A percentile compares a stretch with the other conserved stretches of the same genome.
These are phyloP conservation scores for Proctacanthus coquilletti DNA, from an alignment of 1,140 invertebrate species.

Conservation along the genomic window DNA sequence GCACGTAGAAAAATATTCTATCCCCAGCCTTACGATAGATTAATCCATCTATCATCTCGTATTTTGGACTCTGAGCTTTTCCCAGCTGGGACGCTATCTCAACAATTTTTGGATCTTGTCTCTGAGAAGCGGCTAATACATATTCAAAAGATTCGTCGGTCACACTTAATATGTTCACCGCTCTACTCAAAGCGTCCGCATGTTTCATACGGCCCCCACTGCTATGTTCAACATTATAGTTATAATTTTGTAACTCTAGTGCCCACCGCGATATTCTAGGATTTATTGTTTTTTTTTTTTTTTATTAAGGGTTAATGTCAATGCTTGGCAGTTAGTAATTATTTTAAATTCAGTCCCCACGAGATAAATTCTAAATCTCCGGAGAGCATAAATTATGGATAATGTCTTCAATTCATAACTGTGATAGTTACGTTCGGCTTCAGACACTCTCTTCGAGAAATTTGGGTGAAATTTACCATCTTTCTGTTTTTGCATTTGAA, in stretches of 20 bases:
- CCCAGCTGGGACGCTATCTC: neutral
- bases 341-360: constrained; percentile 32
- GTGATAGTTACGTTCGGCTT: constrained; percentile 29
- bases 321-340: constrained; percentile 25
- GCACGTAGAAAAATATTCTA: constrained; percentile 14
- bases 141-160: neutral
- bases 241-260: constrained; percentile 9
- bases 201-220: constrained; percentile 19
- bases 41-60: constrained; percentile 5
- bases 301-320: constrained; percentile 26
- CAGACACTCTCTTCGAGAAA: constrained; percentile 20
- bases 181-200: constrained; percentile 15
- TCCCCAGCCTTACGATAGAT: constrained; percentile 5
- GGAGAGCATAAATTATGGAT: constrained; percentile 32
- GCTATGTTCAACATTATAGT: constrained; percentile 8
- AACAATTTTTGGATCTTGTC: neutral
- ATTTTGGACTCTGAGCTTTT: constrained; percentile 9
- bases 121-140: neutral
- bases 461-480: constrained; percentile 19
- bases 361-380: constrained; percentile 34
- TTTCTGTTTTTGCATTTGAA: constrained; percentile 15
- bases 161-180: constrained; percentile 6
- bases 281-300: constrained; percentile 26
- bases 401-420: constrained; percentile 35
- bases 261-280: constrained; percentile 24